These are phyloP conservation scores for Pangasius larnaudii DNA, from an alignment of 2,797 vertebrate species.

Conservation along the genomic window DNA sequence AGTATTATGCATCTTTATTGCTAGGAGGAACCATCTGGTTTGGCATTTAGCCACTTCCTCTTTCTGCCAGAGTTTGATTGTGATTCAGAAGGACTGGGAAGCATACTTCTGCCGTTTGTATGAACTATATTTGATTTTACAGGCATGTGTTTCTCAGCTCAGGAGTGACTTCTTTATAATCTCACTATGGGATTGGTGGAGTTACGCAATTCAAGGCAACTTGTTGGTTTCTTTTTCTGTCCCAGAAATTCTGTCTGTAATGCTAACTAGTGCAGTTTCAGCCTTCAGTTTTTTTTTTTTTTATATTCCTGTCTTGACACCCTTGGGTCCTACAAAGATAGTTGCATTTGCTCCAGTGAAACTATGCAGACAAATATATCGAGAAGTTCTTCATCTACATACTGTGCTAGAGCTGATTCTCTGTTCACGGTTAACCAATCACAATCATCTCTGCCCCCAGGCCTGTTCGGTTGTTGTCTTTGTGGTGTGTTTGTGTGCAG, in stretches of 20 bases:
- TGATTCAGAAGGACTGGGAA: neutral
- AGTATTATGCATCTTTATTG: neutral
- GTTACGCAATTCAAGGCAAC: neutral
- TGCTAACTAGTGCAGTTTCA: neutral
- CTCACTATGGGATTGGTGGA: neutral
- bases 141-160: neutral
- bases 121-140: too few relatives aligned
- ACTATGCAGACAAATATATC: neutral
- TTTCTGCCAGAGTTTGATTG: slow-evolving; percentile 4
- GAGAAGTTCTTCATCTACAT: neutral
- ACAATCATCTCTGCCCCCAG: neutral
- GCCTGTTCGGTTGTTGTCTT: neutral
- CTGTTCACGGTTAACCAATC: neutral
- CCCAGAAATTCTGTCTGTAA: neutral
- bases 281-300: neutral
- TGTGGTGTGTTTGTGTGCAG: neutral
- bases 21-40: slow-evolving; percentile 1
- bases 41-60: slow-evolving; percentile 7
- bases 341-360: neutral
- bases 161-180: too few relatives aligned
- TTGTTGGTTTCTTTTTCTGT: neutral
- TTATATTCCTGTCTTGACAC: neutral
- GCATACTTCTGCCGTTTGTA: neutral
- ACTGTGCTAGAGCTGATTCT: neutral
- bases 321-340: neutral